Base-by-base conservation (phyloP, 2,797 vertebrate genomes). In the Sylvia borin region DNA sequence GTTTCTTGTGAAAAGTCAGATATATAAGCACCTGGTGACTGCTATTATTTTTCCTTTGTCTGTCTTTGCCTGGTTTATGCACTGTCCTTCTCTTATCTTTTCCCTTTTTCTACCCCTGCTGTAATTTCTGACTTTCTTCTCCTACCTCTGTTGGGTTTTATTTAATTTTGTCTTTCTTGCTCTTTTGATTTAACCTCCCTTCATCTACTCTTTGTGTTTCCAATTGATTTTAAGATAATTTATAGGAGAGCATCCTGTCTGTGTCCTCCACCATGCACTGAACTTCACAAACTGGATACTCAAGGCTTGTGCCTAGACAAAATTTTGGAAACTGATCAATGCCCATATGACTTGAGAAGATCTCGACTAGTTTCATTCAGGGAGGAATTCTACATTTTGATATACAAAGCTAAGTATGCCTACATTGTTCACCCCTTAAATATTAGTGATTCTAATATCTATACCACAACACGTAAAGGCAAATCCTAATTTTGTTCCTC, bases 221-320 rank as follows among this genome's bases (percentile, higher is more conserved):
- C 50, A 61, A 11, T 19, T 75, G 19, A 32, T 22, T 74, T 71
- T 38, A 61, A 61, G 53, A 42, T 25, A 47, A 43, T 17, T 68
- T 54, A 27, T 43, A 58, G 32, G 11, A 0, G 1, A 68, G 31
- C 50, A n/a, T 31, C 27, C 38, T 53, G 2, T 0, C 0, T 14
- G 1, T 26, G 8, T 16, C 11, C 38, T 93, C 22, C 38, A 11
- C 18, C 20, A 55, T 1, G 4, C 15, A 53, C 7, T 51, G n/a
- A 48, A 32, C 14, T 45, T 53, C 62, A 92, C 11, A 60, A 58
- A 66, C 11, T 34, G 22, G 14, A 68, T 38, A 50, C 58, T 57
- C 32, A 85, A 47, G 32, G 34, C 54, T 51, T 4, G 1, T 10
- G 58, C 18, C 11, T 31, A 38, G 32, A 51, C 17, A 36, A 38